Base-by-base conservation (phyloP, 2,888 invertebrate genomes). In the Synergus laeviventris region DNA sequence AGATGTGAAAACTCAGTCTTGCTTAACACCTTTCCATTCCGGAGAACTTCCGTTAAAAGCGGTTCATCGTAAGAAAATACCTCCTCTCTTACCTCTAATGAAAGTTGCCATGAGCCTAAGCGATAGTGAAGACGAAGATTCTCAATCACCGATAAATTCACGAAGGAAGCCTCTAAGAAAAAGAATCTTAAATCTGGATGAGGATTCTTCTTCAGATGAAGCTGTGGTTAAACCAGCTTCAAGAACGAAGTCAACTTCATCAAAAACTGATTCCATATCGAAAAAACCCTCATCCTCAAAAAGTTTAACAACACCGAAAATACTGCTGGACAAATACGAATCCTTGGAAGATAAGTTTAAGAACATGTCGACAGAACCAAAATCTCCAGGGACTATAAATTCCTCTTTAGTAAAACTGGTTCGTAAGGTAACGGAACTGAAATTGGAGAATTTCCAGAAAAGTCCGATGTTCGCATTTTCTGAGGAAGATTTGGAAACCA, bases 51-150 rank as follows among this genome's bases (percentile, higher is more conserved):
- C 49, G 4, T 14, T 70, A 31, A 70, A 49, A 12, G 11, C 9
- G 1, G 9, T 70, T 3, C 70, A 31, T n/a, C 45, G 49, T n/a
- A 49, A 70, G 31, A 70, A 70, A 49, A 49, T 31, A n/a, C 49
- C 70, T 4, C 49, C 45, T 16, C 70, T 49, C 31, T 49, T 70
- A n/a, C 70, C 70, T 49, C n/a, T 49, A 16, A 70, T 24, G 4
- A 70, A 70, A 70, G 49, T 70, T 16, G 14, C 24, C 0, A 70
- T 70, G 49, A 31, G 9, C n/a, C 24, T 49, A 1, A 70, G 49
- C 31, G 70, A 70, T 14, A 45, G 49, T 70, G 70, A 70, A 31
- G 66, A 66, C 14, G 66, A 66, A 45, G 70, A 70, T 2, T 9
- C 5, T 45, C 12, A 42, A 9, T 14, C 49, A n/a, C 24, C 45